A percentile compares a stretch with the other conserved stretches of the same genome.
phyloP scores from a whole-genome alignment of 1,140 invertebrate genomes.

The Pseudomyrmex pallidus region DNA sequence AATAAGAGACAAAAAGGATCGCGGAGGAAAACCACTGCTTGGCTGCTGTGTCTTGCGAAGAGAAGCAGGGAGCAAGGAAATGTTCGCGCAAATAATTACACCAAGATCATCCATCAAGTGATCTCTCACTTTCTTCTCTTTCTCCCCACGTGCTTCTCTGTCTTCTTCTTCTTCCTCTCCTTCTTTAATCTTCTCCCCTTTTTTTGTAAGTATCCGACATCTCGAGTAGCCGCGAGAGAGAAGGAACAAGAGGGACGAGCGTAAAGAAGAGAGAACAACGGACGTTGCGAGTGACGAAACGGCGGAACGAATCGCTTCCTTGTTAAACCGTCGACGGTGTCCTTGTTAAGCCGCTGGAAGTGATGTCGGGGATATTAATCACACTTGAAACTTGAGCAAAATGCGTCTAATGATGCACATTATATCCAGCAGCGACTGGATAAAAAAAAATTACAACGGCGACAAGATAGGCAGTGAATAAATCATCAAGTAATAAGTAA shows the following conservation, averaged over 20 bases:
- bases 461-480: not conserved
- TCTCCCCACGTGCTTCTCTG: too few species aligned
- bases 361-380: slow-evolving; percentile 34
- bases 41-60: slow-evolving; percentile 22
- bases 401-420: slow-evolving; percentile 22
- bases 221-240: slow-evolving; percentile 18
- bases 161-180: not conserved
- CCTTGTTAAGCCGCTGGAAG: slow-evolving; percentile 34
- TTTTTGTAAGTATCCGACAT: not conserved
- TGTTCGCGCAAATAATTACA: slow-evolving; percentile 72
- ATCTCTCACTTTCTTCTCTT: not conserved
- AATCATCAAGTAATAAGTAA: too few species aligned
- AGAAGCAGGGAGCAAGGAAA: slow-evolving; percentile 61
- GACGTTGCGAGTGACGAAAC: slow-evolving; percentile 45
- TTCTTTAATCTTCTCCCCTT: slow-evolving; percentile 42
- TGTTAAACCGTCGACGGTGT: slow-evolving; percentile 19
- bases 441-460: too few species aligned
- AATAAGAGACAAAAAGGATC: slow-evolving; percentile 24
- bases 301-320: slow-evolving; percentile 52
- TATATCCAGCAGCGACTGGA: too few species aligned
- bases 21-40: not conserved
- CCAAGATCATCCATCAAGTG: slow-evolving; percentile 72
- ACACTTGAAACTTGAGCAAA: slow-evolving; percentile 33
- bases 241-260: not conserved
- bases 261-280: slow-evolving; percentile 12